Percentiles rank a stretch among this genome's conserved stretches.
Conservation (phyloP, 2,113 vertebrate genomes). For the Dicerorhinus sumatrensis region DNA sequence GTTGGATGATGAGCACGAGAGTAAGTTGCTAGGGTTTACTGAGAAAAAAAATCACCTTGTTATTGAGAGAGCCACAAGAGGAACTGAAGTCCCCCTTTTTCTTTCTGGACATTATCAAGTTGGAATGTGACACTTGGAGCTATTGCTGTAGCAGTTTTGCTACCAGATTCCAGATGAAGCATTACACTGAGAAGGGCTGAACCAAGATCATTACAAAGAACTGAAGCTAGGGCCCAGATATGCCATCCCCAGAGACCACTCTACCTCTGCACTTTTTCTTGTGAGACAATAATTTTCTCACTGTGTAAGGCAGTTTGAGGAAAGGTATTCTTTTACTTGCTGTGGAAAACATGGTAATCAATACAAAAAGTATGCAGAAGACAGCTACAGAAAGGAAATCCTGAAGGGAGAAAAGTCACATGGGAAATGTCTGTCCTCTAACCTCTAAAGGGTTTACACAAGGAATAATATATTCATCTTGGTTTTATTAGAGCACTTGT, state of each 20-base stretch:
- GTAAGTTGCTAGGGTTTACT: not conserved
- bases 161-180: not conserved
- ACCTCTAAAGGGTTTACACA: not conserved
- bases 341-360: not conserved
- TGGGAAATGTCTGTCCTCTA: not conserved
- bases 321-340: not conserved
- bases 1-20: not conserved
- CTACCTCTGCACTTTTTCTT: not conserved
- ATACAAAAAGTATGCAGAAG: not conserved
- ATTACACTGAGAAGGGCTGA: not conserved
- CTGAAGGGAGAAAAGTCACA: not conserved
- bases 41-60: not conserved
- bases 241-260: rapidly evolving
- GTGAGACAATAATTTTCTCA: not conserved
- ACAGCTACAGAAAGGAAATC: not conserved
- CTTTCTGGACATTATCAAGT: not conserved
- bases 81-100: not conserved
- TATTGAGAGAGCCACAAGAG: not conserved
- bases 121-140: not conserved
- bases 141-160: not conserved
- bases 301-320: not conserved
- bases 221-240: too few relatives aligned
- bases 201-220: not conserved
- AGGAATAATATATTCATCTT: not conserved
- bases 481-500: not conserved